A percentile compares a stretch with the other conserved stretches of the same genome.
Evolutionary conservation across 2,888 invertebrate species (phyloP).

Genomic region (Rugalucina vietnamica): DNA sequence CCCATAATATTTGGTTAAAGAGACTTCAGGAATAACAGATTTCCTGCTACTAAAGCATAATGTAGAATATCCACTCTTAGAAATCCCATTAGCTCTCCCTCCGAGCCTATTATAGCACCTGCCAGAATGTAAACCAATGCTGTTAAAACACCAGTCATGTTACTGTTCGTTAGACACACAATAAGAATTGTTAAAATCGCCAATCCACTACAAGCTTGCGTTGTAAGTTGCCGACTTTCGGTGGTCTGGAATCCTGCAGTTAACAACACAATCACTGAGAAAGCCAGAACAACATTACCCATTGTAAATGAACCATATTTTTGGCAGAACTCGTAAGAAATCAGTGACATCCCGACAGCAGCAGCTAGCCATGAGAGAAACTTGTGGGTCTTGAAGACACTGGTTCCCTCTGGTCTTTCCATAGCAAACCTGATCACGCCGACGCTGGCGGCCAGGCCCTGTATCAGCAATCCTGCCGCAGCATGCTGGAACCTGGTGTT

Average conservation of each 20-base stretch:
- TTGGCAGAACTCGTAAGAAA: constrained; percentile 76
- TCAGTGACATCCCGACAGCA: constrained; percentile 73
- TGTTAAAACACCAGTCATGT: constrained; percentile 73
- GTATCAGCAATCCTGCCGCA: constrained; percentile 72
- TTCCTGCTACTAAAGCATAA: constrained; percentile 75
- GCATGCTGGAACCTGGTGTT: constrained; percentile 59
- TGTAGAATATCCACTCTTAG: constrained; percentile 79
- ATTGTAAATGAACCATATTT: constrained; percentile 63
- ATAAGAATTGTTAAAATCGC: constrained; percentile 75
- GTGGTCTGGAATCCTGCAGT: constrained; percentile 66
- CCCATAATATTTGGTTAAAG: not conserved
- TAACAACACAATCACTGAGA: constrained; percentile 63
- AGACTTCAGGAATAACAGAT: constrained; percentile 67
- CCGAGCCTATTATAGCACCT: constrained; percentile 74
- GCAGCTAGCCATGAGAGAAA: constrained; percentile 73
- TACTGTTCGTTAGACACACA: constrained; percentile 63
- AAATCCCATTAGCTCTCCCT: constrained; percentile 69
- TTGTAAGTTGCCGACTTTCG: constrained; percentile 63
- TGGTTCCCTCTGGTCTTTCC: constrained; percentile 62
- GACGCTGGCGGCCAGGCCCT: constrained; percentile 76
- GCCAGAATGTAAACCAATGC: constrained; percentile 71
- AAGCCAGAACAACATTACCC: constrained; percentile 70
- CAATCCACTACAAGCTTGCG: constrained; percentile 76
- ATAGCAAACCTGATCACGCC: constrained; percentile 76
- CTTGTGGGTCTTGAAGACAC: constrained; percentile 68